Evolutionary conservation across 2,113 vertebrate genomes (phyloP).

Genomic region (Datnioides undecimradiatus): DNA sequence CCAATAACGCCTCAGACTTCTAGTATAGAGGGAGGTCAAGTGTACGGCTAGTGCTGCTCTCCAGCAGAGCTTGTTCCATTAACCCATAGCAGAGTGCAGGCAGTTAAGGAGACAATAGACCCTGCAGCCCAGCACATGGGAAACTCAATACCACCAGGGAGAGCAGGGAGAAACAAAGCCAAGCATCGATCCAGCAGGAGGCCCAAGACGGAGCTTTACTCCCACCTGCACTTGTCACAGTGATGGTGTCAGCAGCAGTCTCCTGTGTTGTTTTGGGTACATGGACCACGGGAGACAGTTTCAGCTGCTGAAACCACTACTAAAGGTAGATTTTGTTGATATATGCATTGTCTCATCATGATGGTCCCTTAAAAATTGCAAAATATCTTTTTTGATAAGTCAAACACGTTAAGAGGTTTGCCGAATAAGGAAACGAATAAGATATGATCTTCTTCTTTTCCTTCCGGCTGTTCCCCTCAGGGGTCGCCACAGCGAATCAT

Average conservation of each 20-base stretch:
- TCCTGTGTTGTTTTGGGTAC: no score
- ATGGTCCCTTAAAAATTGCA: not conserved
- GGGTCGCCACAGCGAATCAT: no score
- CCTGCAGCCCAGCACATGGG: slow-evolving; percentile 33
- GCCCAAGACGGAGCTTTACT: slow-evolving; percentile 32
- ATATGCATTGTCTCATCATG: not conserved
- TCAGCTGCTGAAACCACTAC: no score
- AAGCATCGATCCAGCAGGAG: slow-evolving; percentile 50
- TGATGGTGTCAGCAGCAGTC: slow-evolving; percentile 27
- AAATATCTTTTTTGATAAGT: not conserved
- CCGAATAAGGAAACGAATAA: not conserved
- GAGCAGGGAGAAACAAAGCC: slow-evolving; percentile 53
- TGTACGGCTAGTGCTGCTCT: slow-evolving; percentile 5
- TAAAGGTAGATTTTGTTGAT: not conserved
- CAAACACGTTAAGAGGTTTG: not conserved
- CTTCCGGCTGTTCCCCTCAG: no score
- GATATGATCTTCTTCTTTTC: no score
- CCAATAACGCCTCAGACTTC: slow-evolving; percentile 1
- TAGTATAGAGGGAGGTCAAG: slow-evolving; percentile 42
- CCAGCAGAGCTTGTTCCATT: slow-evolving; percentile 62
- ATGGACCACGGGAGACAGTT: no score
- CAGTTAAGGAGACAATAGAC: slow-evolving; percentile 64
- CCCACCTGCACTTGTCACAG: slow-evolving; percentile 39
- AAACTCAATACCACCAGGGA: slow-evolving; percentile 51
- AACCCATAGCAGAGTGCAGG: slow-evolving; percentile 50